A percentile compares a stretch with the other conserved stretches of the same genome.
Evolutionary conservation across 2,888 invertebrate species (phyloP).

Genomic region (Andrena dorsata): DNA sequence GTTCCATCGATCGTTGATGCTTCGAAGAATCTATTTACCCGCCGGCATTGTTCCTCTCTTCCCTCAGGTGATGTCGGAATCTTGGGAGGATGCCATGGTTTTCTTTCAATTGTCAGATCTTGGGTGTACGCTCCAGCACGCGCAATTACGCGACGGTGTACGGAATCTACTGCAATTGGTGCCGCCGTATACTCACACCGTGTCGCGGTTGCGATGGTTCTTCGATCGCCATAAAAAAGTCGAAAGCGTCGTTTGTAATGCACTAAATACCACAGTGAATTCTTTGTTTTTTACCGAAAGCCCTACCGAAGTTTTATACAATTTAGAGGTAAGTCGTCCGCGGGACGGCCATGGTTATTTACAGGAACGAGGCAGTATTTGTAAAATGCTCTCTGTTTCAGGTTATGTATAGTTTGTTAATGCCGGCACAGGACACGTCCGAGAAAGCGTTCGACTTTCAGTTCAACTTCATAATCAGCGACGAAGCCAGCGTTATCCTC

Average conservation of each 20-base stretch:
- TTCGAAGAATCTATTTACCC: neutral
- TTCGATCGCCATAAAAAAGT: slow-evolving; percentile 85
- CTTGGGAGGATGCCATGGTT: slow-evolving; percentile 91
- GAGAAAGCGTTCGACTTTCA: slow-evolving; percentile 91
- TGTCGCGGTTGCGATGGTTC: slow-evolving; percentile 87
- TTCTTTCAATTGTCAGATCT: slow-evolving; percentile 95
- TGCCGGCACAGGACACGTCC: slow-evolving; percentile 95
- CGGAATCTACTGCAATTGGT: slow-evolving; percentile 92
- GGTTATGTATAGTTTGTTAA: slow-evolving; percentile 95
- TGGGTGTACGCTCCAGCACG: slow-evolving; percentile 93
- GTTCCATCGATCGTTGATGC: neutral
- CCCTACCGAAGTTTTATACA: slow-evolving; percentile 91
- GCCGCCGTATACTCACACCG: slow-evolving; percentile 90
- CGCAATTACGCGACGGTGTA: slow-evolving; percentile 93
- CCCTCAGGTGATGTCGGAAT: slow-evolving; percentile 92
- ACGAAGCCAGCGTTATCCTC: slow-evolving; percentile 89
- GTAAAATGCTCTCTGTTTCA: slow-evolving; percentile 78
- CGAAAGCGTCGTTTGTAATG: slow-evolving; percentile 77
- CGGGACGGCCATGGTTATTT: neutral
- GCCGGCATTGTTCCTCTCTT: neutral
- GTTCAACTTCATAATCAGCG: slow-evolving; percentile 89
- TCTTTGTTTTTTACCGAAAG: slow-evolving; percentile 89
- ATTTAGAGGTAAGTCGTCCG: slow-evolving; percentile 87
- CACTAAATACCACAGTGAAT: slow-evolving; percentile 86
- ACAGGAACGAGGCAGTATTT: neutral